phyloP scores from a whole-genome alignment of 2,888 invertebrate genomes.

The Dryocosmus kuriphilus region DNA sequence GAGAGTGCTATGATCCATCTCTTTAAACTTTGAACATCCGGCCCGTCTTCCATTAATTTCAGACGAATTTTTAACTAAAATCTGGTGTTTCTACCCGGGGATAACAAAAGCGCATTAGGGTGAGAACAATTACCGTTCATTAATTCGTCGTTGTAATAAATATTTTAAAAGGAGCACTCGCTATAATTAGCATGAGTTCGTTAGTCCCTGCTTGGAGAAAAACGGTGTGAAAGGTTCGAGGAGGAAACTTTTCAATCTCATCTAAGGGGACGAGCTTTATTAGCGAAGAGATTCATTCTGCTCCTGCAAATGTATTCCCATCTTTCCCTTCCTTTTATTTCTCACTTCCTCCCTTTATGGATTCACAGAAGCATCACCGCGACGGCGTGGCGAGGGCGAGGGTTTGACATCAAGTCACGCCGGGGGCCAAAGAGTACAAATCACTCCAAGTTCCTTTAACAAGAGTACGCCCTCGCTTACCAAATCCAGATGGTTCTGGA shows the following conservation, averaged over 20 bases:
- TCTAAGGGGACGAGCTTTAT: conserved; percentile 23
- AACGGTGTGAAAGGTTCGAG: conserved; percentile 13
- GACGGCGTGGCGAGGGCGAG: too few relatives aligned
- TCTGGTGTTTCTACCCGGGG: neutral
- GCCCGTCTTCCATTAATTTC: neutral
- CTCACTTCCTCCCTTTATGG: neutral
- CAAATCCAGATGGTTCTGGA: conserved; percentile 27
- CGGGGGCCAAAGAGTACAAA: conserved; percentile 1
- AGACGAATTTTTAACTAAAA: neutral
- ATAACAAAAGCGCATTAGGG: neutral
- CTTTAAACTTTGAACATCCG: neutral
- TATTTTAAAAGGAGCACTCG: conserved; percentile 20
- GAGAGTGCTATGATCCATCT: neutral
- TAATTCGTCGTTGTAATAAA: conserved; percentile 25
- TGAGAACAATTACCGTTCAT: conserved; percentile 9
- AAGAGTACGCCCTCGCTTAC: conserved; percentile 28
- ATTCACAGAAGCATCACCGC: neutral
- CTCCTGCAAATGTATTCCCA: conserved; percentile 20
- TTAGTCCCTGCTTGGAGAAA: neutral
- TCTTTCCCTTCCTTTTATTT: neutral
- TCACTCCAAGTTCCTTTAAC: conserved; percentile 30
- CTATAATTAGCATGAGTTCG: conserved; percentile 14
- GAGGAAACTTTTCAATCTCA: conserved; percentile 31
- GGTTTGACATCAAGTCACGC: conserved; percentile 15
- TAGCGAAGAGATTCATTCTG: conserved; percentile 26